Percentiles rank a stretch among this genome's conserved stretches.
Evolutionary conservation across 2,113 vertebrate genomes (phyloP).

Genomic region (Proterorhinus semilunaris): DNA sequence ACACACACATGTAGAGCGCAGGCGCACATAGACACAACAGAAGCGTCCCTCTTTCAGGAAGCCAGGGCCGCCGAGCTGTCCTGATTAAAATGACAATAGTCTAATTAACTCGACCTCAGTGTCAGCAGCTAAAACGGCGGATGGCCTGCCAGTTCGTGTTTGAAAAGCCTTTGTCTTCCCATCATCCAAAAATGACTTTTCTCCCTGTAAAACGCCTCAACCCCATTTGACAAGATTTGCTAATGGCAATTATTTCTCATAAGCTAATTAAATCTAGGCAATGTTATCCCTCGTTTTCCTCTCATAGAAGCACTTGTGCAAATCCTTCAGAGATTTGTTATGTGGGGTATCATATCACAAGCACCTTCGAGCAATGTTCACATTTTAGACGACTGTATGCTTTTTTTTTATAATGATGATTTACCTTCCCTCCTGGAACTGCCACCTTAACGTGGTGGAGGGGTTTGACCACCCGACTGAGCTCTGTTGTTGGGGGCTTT

Average conservation of each 20-base stretch:
- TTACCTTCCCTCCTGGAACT: no score
- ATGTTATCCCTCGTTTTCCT: constrained; percentile 45
- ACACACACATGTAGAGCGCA: constrained; percentile 31
- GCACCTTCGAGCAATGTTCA: constrained; percentile 61
- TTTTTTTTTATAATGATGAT: not conserved
- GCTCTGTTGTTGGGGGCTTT: no score
- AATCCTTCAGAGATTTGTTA: constrained; percentile 56
- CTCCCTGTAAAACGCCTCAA: constrained; percentile 53
- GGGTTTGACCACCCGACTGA: no score
- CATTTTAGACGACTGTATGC: constrained; percentile 40
- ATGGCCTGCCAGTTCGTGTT: constrained; percentile 66
- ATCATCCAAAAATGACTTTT: constrained; percentile 62
- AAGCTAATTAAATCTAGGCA: constrained; percentile 79
- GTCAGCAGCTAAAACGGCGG: constrained; percentile 68
- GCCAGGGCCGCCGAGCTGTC: constrained; percentile 68
- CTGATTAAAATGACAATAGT: constrained; percentile 84
- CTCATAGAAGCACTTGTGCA: constrained; percentile 33
- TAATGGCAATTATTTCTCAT: constrained; percentile 81
- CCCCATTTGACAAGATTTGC: constrained; percentile 67
- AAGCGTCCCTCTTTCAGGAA: constrained; percentile 72
- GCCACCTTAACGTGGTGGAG: no score
- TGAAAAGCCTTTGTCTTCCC: constrained; percentile 74
- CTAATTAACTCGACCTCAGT: constrained; percentile 82
- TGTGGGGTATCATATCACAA: constrained; percentile 57
- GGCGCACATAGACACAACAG: constrained; percentile 26